Base-by-base conservation (phyloP, 2,113 vertebrate genomes). In the Ardeotis arabs region DNA sequence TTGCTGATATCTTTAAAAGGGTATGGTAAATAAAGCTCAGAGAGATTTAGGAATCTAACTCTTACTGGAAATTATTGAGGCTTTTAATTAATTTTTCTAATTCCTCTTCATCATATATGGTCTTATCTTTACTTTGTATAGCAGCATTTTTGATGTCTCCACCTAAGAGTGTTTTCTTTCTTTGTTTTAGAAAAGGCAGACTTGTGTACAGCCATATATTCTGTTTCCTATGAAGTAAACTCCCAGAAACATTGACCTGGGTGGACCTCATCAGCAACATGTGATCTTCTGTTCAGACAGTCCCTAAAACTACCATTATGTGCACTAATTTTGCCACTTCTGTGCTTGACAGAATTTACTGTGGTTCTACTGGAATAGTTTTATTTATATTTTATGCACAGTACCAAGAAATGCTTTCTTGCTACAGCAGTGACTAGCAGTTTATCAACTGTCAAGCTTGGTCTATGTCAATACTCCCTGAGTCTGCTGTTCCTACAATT, bases 381-480 rank as follows among this genome's bases (percentile, higher is more conserved):
- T 89, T 87, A 41, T 85, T 91, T 94, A 55, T 87, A 58, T 88
- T 95, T 95, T 94, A 69, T 63, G 33, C 55, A 49, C 13, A 6
- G 12, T 41, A 81, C 37, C 59, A 89, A 87, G 81, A 23, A 89
- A 68, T 19, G 35, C 1, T 82, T 94, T 72, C 28, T 66, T 56
- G 60, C 47, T 80, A 19, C 17, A 84, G 41, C 29, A 80, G 15
- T 12, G 18, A 44, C 31, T 77, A 70, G 83, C 19, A 41, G 29
- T 95, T 96, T 82, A 91, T 95, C 95, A 96, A 72, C 93, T 70
- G 56, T 78, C 83, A 90, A 3, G 27, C 47, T 74, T 95, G 60
- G 47, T 96, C 58, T 96, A 0, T 64, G 56, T 84, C 70, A 18
- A 24, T 95, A 78, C 41, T 87, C 27, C 31, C 18, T 17, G 1